Conservation (phyloP, 2,888 invertebrate species). For the Hartigia nigra region DNA sequence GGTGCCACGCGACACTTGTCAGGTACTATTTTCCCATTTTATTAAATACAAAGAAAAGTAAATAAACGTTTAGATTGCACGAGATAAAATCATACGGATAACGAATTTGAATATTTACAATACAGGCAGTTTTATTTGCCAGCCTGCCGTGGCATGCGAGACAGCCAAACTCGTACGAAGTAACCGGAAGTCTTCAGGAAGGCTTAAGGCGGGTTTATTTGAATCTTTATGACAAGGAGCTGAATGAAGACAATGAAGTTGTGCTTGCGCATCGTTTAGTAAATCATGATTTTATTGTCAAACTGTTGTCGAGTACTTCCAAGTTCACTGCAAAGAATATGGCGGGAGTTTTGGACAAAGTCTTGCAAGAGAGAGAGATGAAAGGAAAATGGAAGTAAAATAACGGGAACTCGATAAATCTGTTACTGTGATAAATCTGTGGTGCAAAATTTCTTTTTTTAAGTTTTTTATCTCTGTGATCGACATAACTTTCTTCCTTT, state of each 20-base stretch:
- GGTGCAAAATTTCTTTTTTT: neutral
- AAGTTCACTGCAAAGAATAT: constrained; percentile 41
- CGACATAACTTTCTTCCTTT: neutral
- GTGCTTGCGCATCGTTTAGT: constrained; percentile 48
- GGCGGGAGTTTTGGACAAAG: neutral
- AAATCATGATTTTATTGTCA: constrained; percentile 39
- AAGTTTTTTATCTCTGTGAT: neutral
- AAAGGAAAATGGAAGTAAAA: neutral
- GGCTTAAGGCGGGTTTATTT: constrained; percentile 30
- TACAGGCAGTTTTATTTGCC: constrained; percentile 39
- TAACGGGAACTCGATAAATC: neutral
- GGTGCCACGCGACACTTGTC: constrained; percentile 38
- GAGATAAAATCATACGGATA: neutral
- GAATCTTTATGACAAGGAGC: constrained; percentile 35
- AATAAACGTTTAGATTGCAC: neutral
- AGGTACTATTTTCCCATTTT: constrained; percentile 31
- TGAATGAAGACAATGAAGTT: constrained; percentile 27
- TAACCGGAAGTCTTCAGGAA: constrained; percentile 29
- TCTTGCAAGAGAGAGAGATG: neutral
- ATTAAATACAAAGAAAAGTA: constrained; percentile 2
- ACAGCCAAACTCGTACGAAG: constrained; percentile 28
- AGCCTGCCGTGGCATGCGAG: constrained; percentile 33
- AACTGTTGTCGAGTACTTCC: constrained; percentile 32
- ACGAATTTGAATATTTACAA: neutral
- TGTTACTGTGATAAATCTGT: neutral